Base-by-base conservation (phyloP, 2,797 vertebrate species). In the Poecilia picta region DNA sequence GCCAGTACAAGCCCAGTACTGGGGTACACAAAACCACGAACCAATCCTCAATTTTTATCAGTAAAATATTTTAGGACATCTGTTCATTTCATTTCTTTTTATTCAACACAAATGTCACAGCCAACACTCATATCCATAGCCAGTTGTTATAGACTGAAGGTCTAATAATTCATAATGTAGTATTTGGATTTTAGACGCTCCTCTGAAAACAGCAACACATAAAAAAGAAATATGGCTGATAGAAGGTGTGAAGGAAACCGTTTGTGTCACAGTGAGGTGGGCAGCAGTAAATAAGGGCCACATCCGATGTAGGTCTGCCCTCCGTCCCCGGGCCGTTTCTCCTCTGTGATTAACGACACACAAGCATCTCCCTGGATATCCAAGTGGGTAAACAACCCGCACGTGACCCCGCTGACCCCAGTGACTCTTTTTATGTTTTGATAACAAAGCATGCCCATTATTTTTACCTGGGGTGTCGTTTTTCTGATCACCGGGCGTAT, bases 391-490 rank as follows among this genome's bases (percentile, higher is more conserved):
- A 79, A 53, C 72, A 53, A 45, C 36, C 39, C 33, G 39, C 71
- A 66, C 49, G 6, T 73, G 72, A 73, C 71, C 72, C 51, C 18
- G 7, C 28, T 49, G 77, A 49, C 55, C 36, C 23, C 0, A 41
- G 31, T 6, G 31, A 68, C n/a, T 18, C 72, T 53, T 64, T 41
- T 49, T 41, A n/a, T 66, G 72, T 74, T 79, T 33, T 53, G 57
- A 41, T 74, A 66, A 79, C 71, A 41, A 18, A 51, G 45, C 70
- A 72, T 13, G 31, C 31, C 33, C n/a, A 43, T 62, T 45, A 64
- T 20, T n/a, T 20, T 55, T 45, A 70, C 36, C 18, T 6, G 16
- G 33, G 33, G 66, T 53, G 16, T 72, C 13, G 23, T 36, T 53
- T 72, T n/a, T 45, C 68, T 55, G 49, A 28, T 39, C 18, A 57